Base-by-base conservation (phyloP, 2,888 invertebrate genomes). In the Drosophila macrospina region DNA sequence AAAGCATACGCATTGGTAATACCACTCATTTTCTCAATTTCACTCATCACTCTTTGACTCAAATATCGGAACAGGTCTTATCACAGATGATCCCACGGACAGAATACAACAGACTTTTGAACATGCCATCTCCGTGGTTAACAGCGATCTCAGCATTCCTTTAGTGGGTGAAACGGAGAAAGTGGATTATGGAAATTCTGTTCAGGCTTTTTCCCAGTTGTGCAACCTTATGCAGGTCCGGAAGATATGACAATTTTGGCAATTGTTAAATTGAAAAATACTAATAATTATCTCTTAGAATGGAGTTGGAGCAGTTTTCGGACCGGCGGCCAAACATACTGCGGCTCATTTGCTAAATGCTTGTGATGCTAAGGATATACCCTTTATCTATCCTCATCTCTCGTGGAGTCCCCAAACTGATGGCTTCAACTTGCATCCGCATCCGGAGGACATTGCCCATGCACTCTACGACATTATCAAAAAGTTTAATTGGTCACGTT, bases 301-400 rank as follows among this genome's bases (percentile, higher is more conserved):
- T 34, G 97, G 97, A 24, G 93, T 97, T 4, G 95, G 95, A 0
- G 98, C 95, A 20, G 93, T 98, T 61, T 96, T 98, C 89, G 98
- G 98, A 0, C 97, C 98, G 0, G 94, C 95, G 68, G 93, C 94
- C 55, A 93, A 93, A 71, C 93, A 93, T 44, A 93, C 95, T 0
- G 93, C 96, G 5, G 94, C 94, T 48, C 96, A 97, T 90, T 94
- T 98, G 37, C 95, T 97, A 87, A 96, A 96, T 34, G 94, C 97
- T 59, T 96, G 97, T 71, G 96, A 97, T 89, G 94, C 94, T 48
- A 93, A 97, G 78, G 96, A 97, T 92, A 94, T 98, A 63, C 98
- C 98, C 0, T 96, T 97, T 87, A 94, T 98, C 56, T 95, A 97
- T 88, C 95, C 95, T 0, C 94, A 95, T 79, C 95, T 96, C 93